Evolutionary conservation across 2,797 vertebrate genomes (phyloP).

Genomic region (Heterohyrax brucei): DNA sequence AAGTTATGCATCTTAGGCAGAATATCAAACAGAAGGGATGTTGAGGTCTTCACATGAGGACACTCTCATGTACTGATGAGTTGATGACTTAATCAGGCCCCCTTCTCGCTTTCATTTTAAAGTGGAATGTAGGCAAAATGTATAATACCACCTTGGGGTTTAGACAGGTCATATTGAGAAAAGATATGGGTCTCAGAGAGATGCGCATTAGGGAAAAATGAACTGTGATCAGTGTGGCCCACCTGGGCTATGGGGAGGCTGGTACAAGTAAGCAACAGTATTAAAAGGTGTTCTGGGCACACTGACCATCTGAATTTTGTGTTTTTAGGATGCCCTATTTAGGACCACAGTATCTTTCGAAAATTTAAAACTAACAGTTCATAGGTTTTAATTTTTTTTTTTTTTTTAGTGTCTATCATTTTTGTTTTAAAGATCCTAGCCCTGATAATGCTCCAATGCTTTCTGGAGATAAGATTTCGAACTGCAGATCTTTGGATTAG

Average conservation of each 20-base stretch:
- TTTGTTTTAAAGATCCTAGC: slow-evolving; percentile 5
- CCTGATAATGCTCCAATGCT: fast-evolving
- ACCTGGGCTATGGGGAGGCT: slow-evolving; percentile 97
- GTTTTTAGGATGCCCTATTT: background rate
- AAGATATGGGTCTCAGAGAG: slow-evolving; percentile 96
- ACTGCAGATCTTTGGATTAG: too few relatives aligned
- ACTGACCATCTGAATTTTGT: background rate
- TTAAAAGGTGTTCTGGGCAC: background rate
- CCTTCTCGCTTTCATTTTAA: slow-evolving; percentile 84
- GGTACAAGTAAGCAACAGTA: slow-evolving; percentile 92
- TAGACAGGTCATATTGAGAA: slow-evolving; percentile 96
- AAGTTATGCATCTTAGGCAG: background rate
- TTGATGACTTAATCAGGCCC: background rate
- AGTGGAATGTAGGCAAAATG: slow-evolving; percentile 96
- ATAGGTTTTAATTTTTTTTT: background rate
- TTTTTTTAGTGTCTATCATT: background rate
- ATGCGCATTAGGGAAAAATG: slow-evolving; percentile 98
- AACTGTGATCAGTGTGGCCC: slow-evolving; percentile 95
- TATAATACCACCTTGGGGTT: slow-evolving; percentile 97
- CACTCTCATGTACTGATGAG: fast-evolving
- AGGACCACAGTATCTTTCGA: background rate
- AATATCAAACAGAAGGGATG: slow-evolving; percentile 46
- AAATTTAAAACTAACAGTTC: slow-evolving; percentile 8
- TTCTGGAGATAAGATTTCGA: background rate
- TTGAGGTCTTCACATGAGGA: background rate